phyloP scores from a whole-genome alignment of 2,888 invertebrate species.

The Drosophila pseudotalamancana region DNA sequence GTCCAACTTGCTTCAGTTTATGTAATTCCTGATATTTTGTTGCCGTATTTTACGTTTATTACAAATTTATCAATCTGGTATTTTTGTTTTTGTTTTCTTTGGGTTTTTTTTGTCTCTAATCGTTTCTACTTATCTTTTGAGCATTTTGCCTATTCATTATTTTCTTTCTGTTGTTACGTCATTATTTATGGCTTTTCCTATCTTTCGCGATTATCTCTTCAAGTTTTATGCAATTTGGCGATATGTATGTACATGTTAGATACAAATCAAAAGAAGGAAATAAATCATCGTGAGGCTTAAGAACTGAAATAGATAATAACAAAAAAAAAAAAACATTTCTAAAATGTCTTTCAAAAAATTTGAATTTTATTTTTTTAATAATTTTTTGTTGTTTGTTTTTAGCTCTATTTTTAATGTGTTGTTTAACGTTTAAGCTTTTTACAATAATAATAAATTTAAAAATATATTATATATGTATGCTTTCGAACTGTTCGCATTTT shows the following conservation, averaged over 20 bases:
- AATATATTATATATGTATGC: slow-evolving; percentile 51
- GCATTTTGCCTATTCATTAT: slow-evolving; percentile 40
- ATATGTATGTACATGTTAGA: slow-evolving; percentile 74
- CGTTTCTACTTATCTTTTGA: slow-evolving; percentile 33
- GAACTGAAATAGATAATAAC: slow-evolving; percentile 39
- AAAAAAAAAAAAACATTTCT: slow-evolving; percentile 21
- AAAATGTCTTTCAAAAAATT: slow-evolving; percentile 60
- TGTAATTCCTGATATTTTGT: slow-evolving; percentile 71
- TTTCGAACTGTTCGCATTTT: slow-evolving; percentile 47
- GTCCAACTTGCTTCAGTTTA: slow-evolving; percentile 77
- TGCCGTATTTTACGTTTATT: slow-evolving; percentile 62
- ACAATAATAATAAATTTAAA: slow-evolving; percentile 71
- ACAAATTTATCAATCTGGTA: slow-evolving; percentile 35
- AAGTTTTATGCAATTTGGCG: slow-evolving; percentile 62
- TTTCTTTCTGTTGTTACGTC: slow-evolving; percentile 21
- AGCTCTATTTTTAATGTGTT: slow-evolving; percentile 48
- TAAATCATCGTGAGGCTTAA: slow-evolving; percentile 6
- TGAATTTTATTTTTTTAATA: slow-evolving; percentile 54
- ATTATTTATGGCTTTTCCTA: slow-evolving; percentile 25
- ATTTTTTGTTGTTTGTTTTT: slow-evolving; percentile 31
- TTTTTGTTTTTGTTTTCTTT: slow-evolving; percentile 2
- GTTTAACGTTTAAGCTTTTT: slow-evolving; percentile 61
- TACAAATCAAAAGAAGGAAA: slow-evolving; percentile 29
- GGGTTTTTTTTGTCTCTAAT: slow-evolving; percentile 34
- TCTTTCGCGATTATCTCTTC: slow-evolving; percentile 38